Percentiles rank a stretch among this genome's conserved stretches.
These are phyloP conservation scores for Nasua narica DNA, from an alignment of 2,797 vertebrate species.

Conservation along the genomic window DNA sequence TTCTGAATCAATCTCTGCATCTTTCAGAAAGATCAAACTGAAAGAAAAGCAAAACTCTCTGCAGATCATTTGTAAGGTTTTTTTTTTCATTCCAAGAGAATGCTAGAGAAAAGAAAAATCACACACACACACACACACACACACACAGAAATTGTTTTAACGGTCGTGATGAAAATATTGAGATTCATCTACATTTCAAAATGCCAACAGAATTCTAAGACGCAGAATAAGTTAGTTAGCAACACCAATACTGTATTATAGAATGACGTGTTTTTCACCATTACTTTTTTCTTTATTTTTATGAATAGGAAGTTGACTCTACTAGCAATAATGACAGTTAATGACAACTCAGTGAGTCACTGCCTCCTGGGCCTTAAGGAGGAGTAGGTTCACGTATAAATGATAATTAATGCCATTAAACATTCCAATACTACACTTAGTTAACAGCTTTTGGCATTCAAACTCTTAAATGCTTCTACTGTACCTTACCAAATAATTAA, in stretches of 20 bases:
- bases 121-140: background rate
- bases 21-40: background rate
- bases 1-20: background rate
- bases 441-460: slow-evolving; percentile 77
- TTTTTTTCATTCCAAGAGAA: background rate
- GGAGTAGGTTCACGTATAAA: slow-evolving; percentile 72
- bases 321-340: background rate
- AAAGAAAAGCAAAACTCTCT: background rate
- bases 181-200: slow-evolving; percentile 25
- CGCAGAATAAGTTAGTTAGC: background rate
- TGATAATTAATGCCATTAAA: slow-evolving; percentile 80
- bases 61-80: background rate
- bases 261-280: background rate
- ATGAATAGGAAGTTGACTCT: slow-evolving; percentile 44
- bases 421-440: slow-evolving; percentile 59
- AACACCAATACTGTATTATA: background rate
- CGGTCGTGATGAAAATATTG: background rate
- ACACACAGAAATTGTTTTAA: background rate
- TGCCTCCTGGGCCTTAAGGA: slow-evolving; percentile 69
- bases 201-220: background rate
- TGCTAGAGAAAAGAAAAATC: background rate
- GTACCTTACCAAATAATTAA: slow-evolving; percentile 57
- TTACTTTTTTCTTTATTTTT: slow-evolving; percentile 37
- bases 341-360: slow-evolving; percentile 70
- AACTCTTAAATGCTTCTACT: slow-evolving; percentile 63